Conservation (phyloP, 2,113 vertebrate species). For the Kryptolebias marmoratus region DNA sequence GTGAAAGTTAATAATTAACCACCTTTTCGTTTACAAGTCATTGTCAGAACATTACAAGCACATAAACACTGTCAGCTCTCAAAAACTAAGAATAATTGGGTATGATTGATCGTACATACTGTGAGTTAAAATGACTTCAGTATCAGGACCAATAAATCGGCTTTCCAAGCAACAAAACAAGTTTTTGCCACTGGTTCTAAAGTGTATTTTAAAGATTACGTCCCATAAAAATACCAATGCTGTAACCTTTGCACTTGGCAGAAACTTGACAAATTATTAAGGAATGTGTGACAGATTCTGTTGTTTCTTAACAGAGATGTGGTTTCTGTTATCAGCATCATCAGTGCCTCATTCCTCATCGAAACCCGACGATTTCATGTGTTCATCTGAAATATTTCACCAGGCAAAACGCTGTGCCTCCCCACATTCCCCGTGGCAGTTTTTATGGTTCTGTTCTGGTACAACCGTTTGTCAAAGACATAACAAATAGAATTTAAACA, state of each 20-base stretch:
- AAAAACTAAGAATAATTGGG: too few species aligned
- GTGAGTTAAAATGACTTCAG: too few species aligned
- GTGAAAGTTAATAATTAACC: background rate
- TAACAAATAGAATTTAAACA: constrained; percentile 5
- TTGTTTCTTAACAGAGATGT: constrained; percentile 17
- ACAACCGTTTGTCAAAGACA: background rate
- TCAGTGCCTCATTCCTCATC: background rate
- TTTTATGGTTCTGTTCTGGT: background rate
- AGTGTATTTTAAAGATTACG: background rate
- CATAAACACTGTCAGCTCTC: background rate
- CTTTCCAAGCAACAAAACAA: too few species aligned
- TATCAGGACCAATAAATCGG: too few species aligned
- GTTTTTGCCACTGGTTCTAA: background rate
- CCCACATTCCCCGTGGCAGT: background rate
- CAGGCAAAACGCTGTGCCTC: background rate
- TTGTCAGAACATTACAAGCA: background rate
- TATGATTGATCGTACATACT: too few species aligned
- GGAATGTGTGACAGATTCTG: background rate
- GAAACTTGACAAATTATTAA: background rate
- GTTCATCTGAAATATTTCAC: background rate
- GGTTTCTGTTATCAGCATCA: background rate
- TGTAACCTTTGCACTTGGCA: background rate
- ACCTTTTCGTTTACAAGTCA: background rate
- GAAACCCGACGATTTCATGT: background rate
- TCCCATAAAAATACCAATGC: background rate